Base-by-base conservation (phyloP, 2,888 invertebrate species). In the Acanthosepion pharaonis region DNA sequence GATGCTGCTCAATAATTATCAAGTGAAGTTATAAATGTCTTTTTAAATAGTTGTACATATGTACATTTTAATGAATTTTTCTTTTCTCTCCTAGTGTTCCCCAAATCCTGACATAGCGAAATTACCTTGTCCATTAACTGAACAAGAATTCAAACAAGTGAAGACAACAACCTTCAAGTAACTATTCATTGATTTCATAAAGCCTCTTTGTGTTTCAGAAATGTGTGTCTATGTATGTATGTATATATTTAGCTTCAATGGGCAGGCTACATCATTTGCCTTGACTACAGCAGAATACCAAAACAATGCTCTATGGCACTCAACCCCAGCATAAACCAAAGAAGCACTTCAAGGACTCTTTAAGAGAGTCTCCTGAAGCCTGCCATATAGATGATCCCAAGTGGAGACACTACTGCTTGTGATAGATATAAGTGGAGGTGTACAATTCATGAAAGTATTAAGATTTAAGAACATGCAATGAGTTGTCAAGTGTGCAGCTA, bases 71-170 rank as follows among this genome's bases (percentile, higher is more conserved):
- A 33, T 51, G 6, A 91, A 23, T 20, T 42, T 91, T 94, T n/a
- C 1, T 92, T 94, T 94, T 94, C 94, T 95, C 93, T 96, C 96
- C 5, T 97, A 98, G 98, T 98, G 98, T 98, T 97, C 98, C 91
- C 97, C 98, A 93, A 97, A 98, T 95, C 98, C 98, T 78, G 98
- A 98, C 95, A 96, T 98, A 96, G 98, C 98, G 92, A 98, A 98
- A 95, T 97, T 98, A 95, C 98, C 98, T 94, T 97, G 98, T 95
- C 98, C 98, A n/a, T 98, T 98, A 93, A 98, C 98, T 96, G 98
- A 98, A 96, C 98, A 98, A n/a, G 98, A 98, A 96, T 97, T 98
- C 23, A 96, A 96, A 95, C 96, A 97, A 95, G 96, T 96, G 51
- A 97, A 96, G 95, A 96, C 96, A 92, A 96, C 95, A 33, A 94